phyloP scores from a whole-genome alignment of 2,797 vertebrate species.

The Carcharodon carcharias region DNA sequence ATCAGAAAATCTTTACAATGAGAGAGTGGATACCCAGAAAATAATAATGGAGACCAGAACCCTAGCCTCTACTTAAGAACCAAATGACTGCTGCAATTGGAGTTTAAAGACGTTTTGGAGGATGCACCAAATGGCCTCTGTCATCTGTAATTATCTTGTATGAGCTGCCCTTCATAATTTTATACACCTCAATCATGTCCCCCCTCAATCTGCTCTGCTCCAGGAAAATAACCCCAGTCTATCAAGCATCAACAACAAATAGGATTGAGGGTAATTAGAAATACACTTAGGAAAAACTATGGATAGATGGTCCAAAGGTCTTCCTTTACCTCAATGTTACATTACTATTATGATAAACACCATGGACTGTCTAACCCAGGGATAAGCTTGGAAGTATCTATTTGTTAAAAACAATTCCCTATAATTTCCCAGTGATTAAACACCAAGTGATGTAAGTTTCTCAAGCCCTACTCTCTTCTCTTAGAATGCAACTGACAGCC shows the following conservation, averaged over 20 bases:
- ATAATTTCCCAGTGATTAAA: neutral
- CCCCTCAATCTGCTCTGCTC: no score
- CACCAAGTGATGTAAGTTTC: neutral
- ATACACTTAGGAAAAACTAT: neutral
- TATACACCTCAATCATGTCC: no score
- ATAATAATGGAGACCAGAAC: neutral
- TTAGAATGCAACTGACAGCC: neutral
- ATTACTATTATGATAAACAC: neutral
- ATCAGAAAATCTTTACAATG: neutral
- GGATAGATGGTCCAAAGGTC: neutral
- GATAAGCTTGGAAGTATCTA: neutral
- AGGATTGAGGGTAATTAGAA: neutral
- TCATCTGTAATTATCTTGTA: neutral
- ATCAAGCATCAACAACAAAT: neutral
- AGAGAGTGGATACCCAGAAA: neutral
- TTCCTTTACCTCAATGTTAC: neutral
- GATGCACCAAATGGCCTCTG: neutral
- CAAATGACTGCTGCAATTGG: neutral
- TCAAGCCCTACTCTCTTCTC: neutral
- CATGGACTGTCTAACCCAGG: neutral
- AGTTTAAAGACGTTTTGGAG: no score
- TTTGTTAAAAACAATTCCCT: neutral
- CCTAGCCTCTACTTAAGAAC: neutral
- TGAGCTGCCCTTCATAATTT: no score
- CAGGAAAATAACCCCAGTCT: no score